phyloP scores from a whole-genome alignment of 2,113 vertebrate species.

The Lophotis ruficrista region DNA sequence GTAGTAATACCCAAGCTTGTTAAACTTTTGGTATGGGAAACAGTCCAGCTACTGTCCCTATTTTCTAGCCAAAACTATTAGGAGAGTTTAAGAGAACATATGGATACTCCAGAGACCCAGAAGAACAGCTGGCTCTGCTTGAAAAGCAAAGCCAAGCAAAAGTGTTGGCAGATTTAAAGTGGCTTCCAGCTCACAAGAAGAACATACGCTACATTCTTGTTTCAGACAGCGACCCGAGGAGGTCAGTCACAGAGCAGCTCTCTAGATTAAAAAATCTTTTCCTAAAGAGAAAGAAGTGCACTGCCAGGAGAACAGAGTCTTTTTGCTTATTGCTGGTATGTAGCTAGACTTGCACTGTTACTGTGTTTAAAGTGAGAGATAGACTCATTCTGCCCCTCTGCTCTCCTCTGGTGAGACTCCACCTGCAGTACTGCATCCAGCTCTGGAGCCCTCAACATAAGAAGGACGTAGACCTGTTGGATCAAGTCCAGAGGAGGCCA shows the following conservation, averaged over 20 bases:
- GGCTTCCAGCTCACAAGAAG: background rate
- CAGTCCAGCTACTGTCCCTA: background rate
- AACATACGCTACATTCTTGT: background rate
- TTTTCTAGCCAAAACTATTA: background rate
- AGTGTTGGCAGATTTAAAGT: slow-evolving; percentile 32
- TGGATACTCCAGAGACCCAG: slow-evolving; percentile 1
- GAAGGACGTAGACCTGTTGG: no score
- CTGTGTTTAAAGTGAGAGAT: background rate
- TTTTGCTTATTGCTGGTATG: background rate
- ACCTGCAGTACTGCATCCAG: no score
- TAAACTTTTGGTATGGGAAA: background rate
- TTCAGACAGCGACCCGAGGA: background rate
- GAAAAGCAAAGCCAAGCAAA: slow-evolving; percentile 24
- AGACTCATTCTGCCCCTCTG: no score
- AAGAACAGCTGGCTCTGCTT: slow-evolving; percentile 27
- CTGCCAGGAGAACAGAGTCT: background rate
- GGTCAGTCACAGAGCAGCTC: background rate
- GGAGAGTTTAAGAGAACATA: background rate
- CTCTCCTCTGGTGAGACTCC: no score
- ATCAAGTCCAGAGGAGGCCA: no score
- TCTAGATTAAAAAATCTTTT: background rate
- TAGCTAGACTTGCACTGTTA: background rate
- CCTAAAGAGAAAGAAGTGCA: background rate
- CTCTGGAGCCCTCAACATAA: no score
- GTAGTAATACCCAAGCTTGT: background rate